A percentile compares a stretch with the other conserved stretches of the same genome.
Conservation (phyloP, 2,113 vertebrate genomes). For the Himantopus leucocephalus region DNA sequence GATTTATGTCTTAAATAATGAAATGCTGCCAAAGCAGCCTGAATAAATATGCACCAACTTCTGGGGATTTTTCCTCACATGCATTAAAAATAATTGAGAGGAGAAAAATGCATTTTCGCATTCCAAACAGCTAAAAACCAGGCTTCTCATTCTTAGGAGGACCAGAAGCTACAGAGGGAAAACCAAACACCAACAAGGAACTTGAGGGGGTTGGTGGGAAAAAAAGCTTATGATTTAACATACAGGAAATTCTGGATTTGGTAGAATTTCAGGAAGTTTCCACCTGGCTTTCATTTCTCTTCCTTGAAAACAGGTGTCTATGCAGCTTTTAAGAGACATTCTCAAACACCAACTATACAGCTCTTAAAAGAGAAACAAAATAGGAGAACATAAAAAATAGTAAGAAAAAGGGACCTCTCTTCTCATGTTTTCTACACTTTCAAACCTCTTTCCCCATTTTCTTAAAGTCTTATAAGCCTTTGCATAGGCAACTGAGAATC, state of each 20-base stretch:
- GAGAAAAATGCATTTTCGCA: not conserved
- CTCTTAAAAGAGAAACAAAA: not conserved
- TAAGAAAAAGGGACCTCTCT: not conserved
- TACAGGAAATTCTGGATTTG: not conserved
- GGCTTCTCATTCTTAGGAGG: not conserved
- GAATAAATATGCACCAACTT: slow-evolving; percentile 24
- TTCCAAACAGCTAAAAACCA: not conserved
- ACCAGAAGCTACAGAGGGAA: not conserved
- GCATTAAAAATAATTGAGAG: slow-evolving; percentile 18
- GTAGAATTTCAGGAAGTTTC: not conserved
- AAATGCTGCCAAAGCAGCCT: slow-evolving; percentile 18
- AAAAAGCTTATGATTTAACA: not conserved
- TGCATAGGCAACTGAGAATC: not conserved
- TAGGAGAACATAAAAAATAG: not conserved
- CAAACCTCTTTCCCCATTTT: not conserved
- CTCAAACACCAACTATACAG: not conserved
- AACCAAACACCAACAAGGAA: not conserved
- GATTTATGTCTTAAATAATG: slow-evolving; percentile 28
- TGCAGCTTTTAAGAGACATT: not conserved
- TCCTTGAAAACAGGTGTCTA: not conserved
- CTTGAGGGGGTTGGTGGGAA: not conserved
- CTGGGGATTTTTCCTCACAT: not conserved
- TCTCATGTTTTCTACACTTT: not conserved
- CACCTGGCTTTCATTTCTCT: not conserved
- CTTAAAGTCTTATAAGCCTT: not conserved